Base-by-base conservation (phyloP, 1,140 invertebrate species). In the Mya arenaria region DNA sequence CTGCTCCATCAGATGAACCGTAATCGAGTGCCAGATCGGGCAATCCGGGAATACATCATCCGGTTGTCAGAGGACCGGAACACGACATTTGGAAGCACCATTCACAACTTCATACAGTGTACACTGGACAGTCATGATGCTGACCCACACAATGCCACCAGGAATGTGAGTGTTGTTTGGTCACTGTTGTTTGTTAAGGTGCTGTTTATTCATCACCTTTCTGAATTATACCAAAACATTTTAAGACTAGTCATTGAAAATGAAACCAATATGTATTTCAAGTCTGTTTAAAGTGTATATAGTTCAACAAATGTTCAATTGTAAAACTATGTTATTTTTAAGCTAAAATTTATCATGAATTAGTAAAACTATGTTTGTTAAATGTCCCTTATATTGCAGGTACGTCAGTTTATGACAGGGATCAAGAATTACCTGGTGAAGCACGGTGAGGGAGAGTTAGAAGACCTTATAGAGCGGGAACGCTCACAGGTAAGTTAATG, bases 341-440 rank as follows among this genome's bases (percentile, higher is more conserved):
- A 62, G n/a, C 32, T 34, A 62, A n/a, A 15, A 15, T 62, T 62
- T 62, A 41, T 41, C n/a, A 5, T 68, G 41, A 78, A 66, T 66
- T 13, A 66, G 17, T 2, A 13, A 60, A 48, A 32, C 13, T 39
- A n/a, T 36, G 5, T 58, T 56, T 72, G 23, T 37, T 63, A 8
- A 23, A 17, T 19, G 10, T n/a, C 48, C 48, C 19, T 60, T 17
- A 25, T 36, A 19, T 34, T 52, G 55, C 79, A 94, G 90, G 92
- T 94, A 93, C 95, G 98, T 1, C 98, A 99, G 92, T 99, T 99
- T 89, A 98, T 99, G 97, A 98, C 96, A 23, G 98, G 98, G 55
- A 98, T 99, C 95, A 99, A 98, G 91, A 99, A 99, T 90, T 99
- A 98, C 92, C 93, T 99, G 37, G 96, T 98, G 4, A 98, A 98